Percentiles rank a stretch among this genome's conserved stretches.
phyloP scores from a whole-genome alignment of 2,113 vertebrate species.

The Eurypyga helias region DNA sequence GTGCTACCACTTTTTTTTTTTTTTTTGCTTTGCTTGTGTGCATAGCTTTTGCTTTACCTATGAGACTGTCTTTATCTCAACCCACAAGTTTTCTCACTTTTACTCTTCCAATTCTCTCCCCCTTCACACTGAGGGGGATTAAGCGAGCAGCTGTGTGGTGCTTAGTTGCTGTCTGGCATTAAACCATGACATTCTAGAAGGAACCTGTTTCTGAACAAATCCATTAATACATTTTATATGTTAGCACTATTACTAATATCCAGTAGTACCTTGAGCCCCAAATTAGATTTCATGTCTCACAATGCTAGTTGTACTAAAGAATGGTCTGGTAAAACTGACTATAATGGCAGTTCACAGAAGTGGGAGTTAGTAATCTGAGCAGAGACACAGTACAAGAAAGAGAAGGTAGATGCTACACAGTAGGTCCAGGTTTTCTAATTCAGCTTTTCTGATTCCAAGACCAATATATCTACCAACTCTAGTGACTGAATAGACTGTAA shows the following conservation, averaged over 20 bases:
- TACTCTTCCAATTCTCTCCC: no score
- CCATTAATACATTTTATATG: neutral
- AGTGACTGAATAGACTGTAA: neutral
- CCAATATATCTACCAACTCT: neutral
- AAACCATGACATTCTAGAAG: neutral
- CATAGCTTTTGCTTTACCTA: no score
- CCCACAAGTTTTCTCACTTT: no score
- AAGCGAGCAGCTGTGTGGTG: no score
- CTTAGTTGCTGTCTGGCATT: no score
- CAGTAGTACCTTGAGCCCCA: neutral
- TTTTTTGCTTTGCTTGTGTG: no score
- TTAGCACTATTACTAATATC: neutral
- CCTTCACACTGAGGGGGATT: no score
- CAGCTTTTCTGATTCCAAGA: neutral
- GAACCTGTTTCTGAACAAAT: neutral
- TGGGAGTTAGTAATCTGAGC: neutral
- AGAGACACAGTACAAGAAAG: neutral
- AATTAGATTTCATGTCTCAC: neutral
- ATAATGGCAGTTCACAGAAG: neutral
- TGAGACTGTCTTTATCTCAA: no score
- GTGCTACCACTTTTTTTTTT: no score
- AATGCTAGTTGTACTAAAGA: neutral
- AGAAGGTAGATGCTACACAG: neutral
- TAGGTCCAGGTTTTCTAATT: neutral
- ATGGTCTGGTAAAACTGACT: neutral